A percentile compares a stretch with the other conserved stretches of the same genome.
Conservation (phyloP, 1,140 invertebrate species). For the Coelopa frigida region DNA sequence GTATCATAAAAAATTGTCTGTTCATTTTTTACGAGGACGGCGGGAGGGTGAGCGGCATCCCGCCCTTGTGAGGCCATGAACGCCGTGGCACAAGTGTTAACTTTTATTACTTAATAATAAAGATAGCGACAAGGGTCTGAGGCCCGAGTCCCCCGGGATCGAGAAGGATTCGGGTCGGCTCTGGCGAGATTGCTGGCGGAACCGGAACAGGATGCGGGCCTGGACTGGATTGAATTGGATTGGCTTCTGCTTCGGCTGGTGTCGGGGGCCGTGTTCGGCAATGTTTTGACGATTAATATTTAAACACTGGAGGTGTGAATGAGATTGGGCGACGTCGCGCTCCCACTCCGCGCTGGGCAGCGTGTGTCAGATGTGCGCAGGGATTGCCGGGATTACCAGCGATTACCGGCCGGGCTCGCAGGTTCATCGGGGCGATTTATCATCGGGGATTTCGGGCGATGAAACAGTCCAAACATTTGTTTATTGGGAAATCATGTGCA, state of each 20-base stretch:
- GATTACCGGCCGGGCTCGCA: constrained; percentile 7
- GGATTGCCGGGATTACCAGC: constrained; percentile 3
- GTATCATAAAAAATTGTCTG: constrained; percentile 14
- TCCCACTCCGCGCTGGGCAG: background rate
- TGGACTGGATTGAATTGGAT: constrained; percentile 9
- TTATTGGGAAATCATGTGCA: no score
- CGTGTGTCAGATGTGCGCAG: constrained; percentile 7
- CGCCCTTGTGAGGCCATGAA: constrained; percentile 24
- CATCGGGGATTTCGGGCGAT: constrained; percentile 8
- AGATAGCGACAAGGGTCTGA: constrained; percentile 22
- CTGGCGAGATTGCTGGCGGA: background rate
- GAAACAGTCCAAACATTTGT: background rate
- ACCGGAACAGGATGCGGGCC: background rate
- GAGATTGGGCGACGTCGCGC: background rate
- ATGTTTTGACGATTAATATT: constrained; percentile 13
- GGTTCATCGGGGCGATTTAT: constrained; percentile 6
- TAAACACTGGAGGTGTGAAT: constrained; percentile 3
- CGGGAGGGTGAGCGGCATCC: background rate
- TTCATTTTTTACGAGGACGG: constrained; percentile 6
- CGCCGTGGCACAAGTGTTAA: constrained; percentile 32
- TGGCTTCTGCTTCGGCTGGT: no score
- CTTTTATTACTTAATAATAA: constrained; percentile 45
- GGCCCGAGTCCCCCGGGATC: no score
- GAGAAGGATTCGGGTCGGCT: background rate
- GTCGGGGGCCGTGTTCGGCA: no score